Base-by-base conservation (phyloP, 2,888 invertebrate species). In the Zelleria hepariella region DNA sequence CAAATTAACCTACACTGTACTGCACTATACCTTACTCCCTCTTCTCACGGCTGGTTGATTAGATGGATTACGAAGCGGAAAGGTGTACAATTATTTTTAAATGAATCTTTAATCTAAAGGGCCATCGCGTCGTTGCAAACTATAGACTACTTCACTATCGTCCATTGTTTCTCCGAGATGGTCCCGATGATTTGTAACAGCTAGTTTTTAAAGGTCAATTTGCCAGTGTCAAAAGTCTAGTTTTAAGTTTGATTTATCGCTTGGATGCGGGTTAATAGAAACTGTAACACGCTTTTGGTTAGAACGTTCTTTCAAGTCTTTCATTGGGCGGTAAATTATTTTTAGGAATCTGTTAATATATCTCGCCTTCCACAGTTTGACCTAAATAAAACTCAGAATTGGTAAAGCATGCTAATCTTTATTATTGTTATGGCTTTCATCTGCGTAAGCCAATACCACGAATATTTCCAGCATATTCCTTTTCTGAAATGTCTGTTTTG, bases 91-190 rank as follows among this genome's bases (percentile, higher is more conserved):
- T 55, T 57, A 61, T 58, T 58, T 56, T 62, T 60, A 62, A 21
- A 51, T 51, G 65, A 66, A 66, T 65, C 59, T 66, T 65, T 64
- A 63, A 67, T 61, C 62, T 68, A 15, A 42, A 42, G 32, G 32
- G 32, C 32, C 32, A 42, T 42, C 32, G 15, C 32, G 15, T n/a
- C n/a, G n/a, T n/a, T n/a, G 6, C 32, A 42, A 42, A 42, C 32
- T 42, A 42, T 42, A 42, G 32, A 3, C 10, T 42, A 42, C 32
- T 42, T 42, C 15, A 42, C 15, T 42, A 42, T 42, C 32, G 10
- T 42, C 32, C 32, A 15, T 42, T 42, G 32, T 42, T 42, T 42
- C 15, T 42, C 15, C 32, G 32, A 15, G 32, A 42, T 42, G 32
- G 32, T 42, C 65, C 57, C 56, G 53, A 32, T 20, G 18, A 20